phyloP scores from a whole-genome alignment of 2,797 vertebrate genomes.

The Mastacembelus armatus region DNA sequence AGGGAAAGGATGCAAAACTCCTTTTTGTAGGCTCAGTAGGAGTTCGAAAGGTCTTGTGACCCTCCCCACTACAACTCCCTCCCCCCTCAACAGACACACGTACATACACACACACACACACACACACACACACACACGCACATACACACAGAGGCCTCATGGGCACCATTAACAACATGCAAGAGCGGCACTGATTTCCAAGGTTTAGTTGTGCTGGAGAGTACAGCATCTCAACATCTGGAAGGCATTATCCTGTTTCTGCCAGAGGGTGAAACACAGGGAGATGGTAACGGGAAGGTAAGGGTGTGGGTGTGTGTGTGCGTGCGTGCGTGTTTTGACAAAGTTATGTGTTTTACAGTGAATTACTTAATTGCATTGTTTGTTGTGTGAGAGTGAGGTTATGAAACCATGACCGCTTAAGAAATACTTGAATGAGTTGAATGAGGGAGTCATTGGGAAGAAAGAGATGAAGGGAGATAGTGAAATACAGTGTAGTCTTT shows the following conservation, averaged over 20 bases:
- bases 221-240: slow-evolving; percentile 80
- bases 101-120: too few species aligned
- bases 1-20: slow-evolving; percentile 67
- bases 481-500: slow-evolving; percentile 41
- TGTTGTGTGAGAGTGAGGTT: slow-evolving; percentile 55
- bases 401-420: slow-evolving; percentile 46
- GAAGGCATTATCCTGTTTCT: slow-evolving; percentile 81
- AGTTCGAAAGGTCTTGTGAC: slow-evolving; percentile 59
- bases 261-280: slow-evolving; percentile 70
- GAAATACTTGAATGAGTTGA: slow-evolving; percentile 36
- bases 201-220: slow-evolving; percentile 68
- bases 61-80: background rate
- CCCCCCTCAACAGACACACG: too few species aligned
- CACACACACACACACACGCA: too few species aligned
- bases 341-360: slow-evolving; percentile 45
- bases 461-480: slow-evolving; percentile 56
- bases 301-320: slow-evolving; percentile 9
- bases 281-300: slow-evolving; percentile 57
- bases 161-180: slow-evolving; percentile 79
- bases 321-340: slow-evolving; percentile 47
- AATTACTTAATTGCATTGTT: slow-evolving; percentile 63
- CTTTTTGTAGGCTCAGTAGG: slow-evolving; percentile 68
- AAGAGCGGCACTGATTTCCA: slow-evolving; percentile 73
- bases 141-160: slow-evolving; percentile 63
- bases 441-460: slow-evolving; percentile 31